phyloP scores from a whole-genome alignment of 2,797 vertebrate genomes.

The Hylomyscus alleni region DNA sequence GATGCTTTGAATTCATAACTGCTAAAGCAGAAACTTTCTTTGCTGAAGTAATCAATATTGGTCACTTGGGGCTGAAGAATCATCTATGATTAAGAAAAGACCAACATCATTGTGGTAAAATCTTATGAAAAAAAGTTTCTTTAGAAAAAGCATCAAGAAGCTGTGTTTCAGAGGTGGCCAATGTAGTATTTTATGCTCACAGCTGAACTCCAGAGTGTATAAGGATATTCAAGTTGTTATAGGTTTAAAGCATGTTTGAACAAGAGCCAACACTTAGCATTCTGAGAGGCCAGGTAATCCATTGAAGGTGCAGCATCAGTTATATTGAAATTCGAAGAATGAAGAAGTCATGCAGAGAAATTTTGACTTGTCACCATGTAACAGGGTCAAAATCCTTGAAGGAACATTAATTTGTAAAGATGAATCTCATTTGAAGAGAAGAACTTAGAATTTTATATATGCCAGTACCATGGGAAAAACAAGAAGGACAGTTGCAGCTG shows the following conservation, averaged over 20 bases:
- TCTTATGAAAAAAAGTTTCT: background rate
- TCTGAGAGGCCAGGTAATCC: background rate
- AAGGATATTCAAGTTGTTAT: background rate
- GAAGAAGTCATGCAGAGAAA: background rate
- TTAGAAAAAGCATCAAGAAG: background rate
- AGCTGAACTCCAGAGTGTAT: background rate
- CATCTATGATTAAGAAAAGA: background rate
- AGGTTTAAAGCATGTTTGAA: background rate
- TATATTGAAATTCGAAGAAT: background rate
- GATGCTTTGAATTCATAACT: background rate
- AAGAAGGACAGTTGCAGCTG: background rate
- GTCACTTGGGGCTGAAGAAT: background rate
- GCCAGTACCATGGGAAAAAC: background rate
- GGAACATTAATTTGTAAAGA: background rate
- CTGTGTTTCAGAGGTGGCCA: background rate
- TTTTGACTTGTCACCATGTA: background rate
- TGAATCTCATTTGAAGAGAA: background rate
- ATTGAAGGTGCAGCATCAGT: background rate
- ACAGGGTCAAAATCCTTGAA: background rate
- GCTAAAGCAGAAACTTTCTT: background rate
- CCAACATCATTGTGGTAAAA: background rate
- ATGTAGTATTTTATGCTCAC: background rate
- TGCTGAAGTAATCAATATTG: background rate
- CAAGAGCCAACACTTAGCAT: background rate
- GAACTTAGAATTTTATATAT: background rate